These are phyloP conservation scores for Cliona cf. orientalis DNA, from an alignment of 37 sponge, comb jelly and placozoan species.

Conservation along the genomic window DNA sequence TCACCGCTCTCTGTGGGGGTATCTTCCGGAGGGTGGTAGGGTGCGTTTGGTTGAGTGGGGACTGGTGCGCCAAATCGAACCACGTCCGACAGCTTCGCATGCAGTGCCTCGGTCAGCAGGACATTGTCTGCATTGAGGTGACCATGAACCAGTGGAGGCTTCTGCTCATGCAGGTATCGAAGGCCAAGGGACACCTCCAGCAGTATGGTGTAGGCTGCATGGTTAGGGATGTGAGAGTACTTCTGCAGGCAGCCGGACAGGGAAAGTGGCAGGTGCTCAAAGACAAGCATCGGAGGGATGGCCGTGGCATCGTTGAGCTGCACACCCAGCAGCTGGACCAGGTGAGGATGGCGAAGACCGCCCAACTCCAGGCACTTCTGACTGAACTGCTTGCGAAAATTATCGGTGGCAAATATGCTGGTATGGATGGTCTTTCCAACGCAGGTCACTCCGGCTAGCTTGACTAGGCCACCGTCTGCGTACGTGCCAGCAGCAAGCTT, in stretches of 20 bases:
- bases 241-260: slow-evolving; percentile 25
- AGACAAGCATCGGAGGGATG: slow-evolving; percentile 30
- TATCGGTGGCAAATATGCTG: slow-evolving; percentile 10
- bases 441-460: slow-evolving; percentile 14
- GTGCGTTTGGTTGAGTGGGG: neutral
- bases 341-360: slow-evolving; percentile 33
- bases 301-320: neutral
- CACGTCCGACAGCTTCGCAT: slow-evolving; percentile 36
- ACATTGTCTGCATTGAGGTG: slow-evolving; percentile 25
- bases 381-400: slow-evolving; percentile 25
- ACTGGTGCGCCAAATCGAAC: neutral
- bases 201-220: slow-evolving; percentile 15
- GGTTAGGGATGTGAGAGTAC: slow-evolving; percentile 18
- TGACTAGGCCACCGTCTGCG: neutral
- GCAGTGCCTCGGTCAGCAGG: slow-evolving; percentile 35
- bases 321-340: slow-evolving; percentile 47
- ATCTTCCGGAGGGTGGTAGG: slow-evolving; percentile 45
- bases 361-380: slow-evolving; percentile 14
- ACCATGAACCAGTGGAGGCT: slow-evolving; percentile 43
- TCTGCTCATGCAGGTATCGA: slow-evolving; percentile 29
- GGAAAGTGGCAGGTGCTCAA: slow-evolving; percentile 28
- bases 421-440: slow-evolving; percentile 33
- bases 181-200: slow-evolving; percentile 26
- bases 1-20: slow-evolving; percentile 3
- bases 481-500: slow-evolving; percentile 27